A percentile compares a stretch with the other conserved stretches of the same genome.
phyloP scores from a whole-genome alignment of 1,140 invertebrate genomes.

The Heliothis virescens region DNA sequence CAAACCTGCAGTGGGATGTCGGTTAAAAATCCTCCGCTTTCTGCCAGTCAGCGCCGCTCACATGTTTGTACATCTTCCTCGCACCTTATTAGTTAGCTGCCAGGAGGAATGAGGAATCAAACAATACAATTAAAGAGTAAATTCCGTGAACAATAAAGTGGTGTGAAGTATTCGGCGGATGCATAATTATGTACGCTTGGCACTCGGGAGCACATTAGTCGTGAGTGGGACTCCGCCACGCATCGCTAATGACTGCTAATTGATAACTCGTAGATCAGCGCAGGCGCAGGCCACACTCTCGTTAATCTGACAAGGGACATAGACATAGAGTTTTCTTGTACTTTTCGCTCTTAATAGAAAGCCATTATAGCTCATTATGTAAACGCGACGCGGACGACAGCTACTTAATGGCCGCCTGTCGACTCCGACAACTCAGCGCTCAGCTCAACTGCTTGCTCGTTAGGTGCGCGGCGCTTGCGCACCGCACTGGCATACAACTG shows the following conservation, averaged over 20 bases:
- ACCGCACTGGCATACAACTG: neutral
- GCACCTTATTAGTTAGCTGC: neutral
- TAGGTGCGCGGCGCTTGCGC: neutral
- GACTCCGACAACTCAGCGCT: neutral
- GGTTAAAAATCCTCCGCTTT: too few species aligned
- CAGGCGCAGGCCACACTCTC: neutral
- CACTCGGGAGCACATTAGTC: neutral
- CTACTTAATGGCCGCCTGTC: slow-evolving; percentile 7
- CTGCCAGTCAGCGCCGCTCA: neutral
- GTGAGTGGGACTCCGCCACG: neutral
- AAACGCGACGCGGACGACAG: neutral
- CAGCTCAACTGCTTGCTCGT: too few species aligned
- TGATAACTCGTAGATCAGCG: slow-evolving; percentile 16
- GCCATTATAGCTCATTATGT: slow-evolving; percentile 5
- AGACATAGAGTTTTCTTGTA: neutral
- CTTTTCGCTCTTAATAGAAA: neutral
- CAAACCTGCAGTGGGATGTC: too few species aligned
- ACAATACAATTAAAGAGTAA: slow-evolving; percentile 6
- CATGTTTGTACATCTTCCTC: neutral
- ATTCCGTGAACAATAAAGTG: slow-evolving; percentile 8
- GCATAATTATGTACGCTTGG: neutral
- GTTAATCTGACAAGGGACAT: neutral
- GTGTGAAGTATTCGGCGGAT: slow-evolving; percentile 10
- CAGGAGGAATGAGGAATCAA: neutral
- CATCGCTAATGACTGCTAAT: slow-evolving; percentile 15